Base-by-base conservation (phyloP, 2,888 invertebrate genomes). In the Ophonus ardosiacus region DNA sequence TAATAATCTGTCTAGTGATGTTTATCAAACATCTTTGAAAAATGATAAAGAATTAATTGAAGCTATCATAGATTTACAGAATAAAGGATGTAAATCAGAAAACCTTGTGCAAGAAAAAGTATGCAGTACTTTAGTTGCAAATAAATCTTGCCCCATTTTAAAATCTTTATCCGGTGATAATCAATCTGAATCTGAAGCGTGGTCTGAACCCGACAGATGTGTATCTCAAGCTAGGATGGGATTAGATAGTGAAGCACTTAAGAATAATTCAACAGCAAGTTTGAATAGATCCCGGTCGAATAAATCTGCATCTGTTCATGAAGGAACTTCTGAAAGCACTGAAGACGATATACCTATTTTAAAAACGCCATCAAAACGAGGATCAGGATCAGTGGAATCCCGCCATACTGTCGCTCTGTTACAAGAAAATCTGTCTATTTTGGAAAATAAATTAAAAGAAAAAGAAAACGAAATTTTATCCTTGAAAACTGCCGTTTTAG, bases 191-290 rank as follows among this genome's bases (percentile, higher is more conserved):
- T 96, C 97, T 0, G 97, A 97, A 89, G 95, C 96, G 43, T 97
- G 97, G 95, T 97, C 97, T 0, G 97, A 97, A 89, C 97, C 97
- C 0, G 97, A 97, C 89, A 93, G 96, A 68, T 94, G 94, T 86
- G 96, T 97, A 1, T 97, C 97, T 0, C 91, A 95, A 86, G 96
- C 96, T 0, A 93, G 97, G 86, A 97, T 97, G 24, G 97, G 97
- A 0, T 89, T 95, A 1, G 93, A 92, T 81, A 93, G 93, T 78
- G 91, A 90, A 71, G 91, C 91, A 84, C 71, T 85, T 7, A 85
- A 85, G 31, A 63, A 17, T 78, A 76, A 24, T 43, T 83, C 83
- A 10, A 43, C 79, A 7, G 18, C 51, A 43, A 51, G 51, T 65
- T 61, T 78, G 86, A 74, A 88, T 86, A 57, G 89, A 86, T 1